Evolutionary conservation across 2,113 vertebrate species (phyloP).

Genomic region (Grantiella picta): DNA sequence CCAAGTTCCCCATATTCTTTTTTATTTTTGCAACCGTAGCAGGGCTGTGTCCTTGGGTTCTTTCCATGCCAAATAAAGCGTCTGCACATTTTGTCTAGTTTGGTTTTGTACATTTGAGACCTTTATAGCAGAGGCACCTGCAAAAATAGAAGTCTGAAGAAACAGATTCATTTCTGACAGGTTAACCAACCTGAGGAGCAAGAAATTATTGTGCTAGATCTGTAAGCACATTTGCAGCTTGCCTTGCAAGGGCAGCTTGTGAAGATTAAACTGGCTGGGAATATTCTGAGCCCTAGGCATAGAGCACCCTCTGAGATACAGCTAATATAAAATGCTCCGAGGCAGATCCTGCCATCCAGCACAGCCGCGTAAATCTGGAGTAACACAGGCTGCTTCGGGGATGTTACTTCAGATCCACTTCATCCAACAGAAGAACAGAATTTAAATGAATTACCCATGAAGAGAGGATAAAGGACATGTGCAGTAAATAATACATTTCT

Average conservation of each 20-base stretch:
- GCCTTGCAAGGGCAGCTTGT: neutral
- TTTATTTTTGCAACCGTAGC: slow-evolving; percentile 3
- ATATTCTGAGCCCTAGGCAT: neutral
- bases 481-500: slow-evolving; percentile 11
- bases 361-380: neutral
- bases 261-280: neutral
- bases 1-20: slow-evolving; percentile 36
- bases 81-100: slow-evolving; percentile 57
- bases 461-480: neutral
- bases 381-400: neutral
- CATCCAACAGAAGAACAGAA: neutral
- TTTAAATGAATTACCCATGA: neutral
- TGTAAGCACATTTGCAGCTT: neutral
- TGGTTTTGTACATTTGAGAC: fast-evolving
- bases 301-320: neutral
- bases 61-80: slow-evolving; percentile 55
- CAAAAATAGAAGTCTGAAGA: slow-evolving; percentile 34
- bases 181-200: neutral
- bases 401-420: neutral
- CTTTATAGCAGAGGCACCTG: slow-evolving; percentile 16
- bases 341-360: neutral
- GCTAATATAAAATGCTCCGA: neutral
- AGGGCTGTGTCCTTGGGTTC: slow-evolving; percentile 43
- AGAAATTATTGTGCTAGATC: neutral
- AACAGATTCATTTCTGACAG: neutral